A percentile compares a stretch with the other conserved stretches of the same genome.
These are phyloP conservation scores for Drosophila limbata DNA, from an alignment of 2,888 invertebrate species.

Conservation along the genomic window DNA sequence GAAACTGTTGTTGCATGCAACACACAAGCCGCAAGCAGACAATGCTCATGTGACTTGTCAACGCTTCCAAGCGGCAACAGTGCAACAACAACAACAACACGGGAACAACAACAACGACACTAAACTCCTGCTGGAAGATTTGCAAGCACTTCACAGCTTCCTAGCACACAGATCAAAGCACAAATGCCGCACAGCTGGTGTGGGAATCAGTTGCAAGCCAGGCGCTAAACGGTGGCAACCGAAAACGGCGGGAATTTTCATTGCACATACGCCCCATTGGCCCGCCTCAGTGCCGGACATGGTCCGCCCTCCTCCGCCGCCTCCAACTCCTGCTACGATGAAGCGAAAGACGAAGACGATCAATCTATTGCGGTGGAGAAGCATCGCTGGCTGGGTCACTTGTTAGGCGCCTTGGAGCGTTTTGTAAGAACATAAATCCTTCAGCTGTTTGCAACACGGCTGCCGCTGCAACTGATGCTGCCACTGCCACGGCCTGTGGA, in stretches of 20 bases:
- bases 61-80: slow-evolving; percentile 58
- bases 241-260: slow-evolving; percentile 71
- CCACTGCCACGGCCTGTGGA: slow-evolving; percentile 36
- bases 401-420: slow-evolving; percentile 80
- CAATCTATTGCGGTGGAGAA: slow-evolving; percentile 63
- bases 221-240: slow-evolving; percentile 78
- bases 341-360: slow-evolving; percentile 66
- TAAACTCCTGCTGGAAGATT: slow-evolving; percentile 57
- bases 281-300: slow-evolving; percentile 49
- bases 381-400: slow-evolving; percentile 60
- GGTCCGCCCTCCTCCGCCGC: slow-evolving; percentile 24
- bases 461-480: slow-evolving; percentile 33
- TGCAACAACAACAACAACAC: slow-evolving; percentile 1
- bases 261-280: slow-evolving; percentile 78
- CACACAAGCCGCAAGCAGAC: slow-evolving; percentile 24
- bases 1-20: slow-evolving; percentile 43
- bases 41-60: slow-evolving; percentile 81
- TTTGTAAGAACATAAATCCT: slow-evolving; percentile 80
- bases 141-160: slow-evolving; percentile 74
- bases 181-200: slow-evolving; percentile 53
- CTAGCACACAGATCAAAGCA: slow-evolving; percentile 64
- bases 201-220: slow-evolving; percentile 61
- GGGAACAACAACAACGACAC: slow-evolving; percentile 29
- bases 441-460: slow-evolving; percentile 68
- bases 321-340: not conserved